Conservation (phyloP, 2,113 vertebrate genomes). For the Mystacornis crossleyi region DNA sequence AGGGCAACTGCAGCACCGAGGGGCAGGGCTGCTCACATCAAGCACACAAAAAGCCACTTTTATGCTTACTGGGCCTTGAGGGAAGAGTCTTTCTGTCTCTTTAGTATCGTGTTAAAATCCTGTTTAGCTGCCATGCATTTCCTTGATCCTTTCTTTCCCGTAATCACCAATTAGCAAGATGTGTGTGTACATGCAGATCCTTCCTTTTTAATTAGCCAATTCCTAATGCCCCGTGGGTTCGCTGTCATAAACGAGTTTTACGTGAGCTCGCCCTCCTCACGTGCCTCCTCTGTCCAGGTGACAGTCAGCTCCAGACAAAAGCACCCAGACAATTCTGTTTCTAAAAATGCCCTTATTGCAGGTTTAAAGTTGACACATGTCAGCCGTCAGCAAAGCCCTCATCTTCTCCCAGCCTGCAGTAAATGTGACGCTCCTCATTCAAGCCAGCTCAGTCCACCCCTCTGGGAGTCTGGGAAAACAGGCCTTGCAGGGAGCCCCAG, state of each 20-base stretch:
- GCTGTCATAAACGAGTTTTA: background rate
- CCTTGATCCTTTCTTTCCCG: background rate
- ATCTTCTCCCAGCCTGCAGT: background rate
- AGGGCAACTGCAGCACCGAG: background rate
- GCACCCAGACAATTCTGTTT: background rate
- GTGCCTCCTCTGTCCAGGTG: background rate
- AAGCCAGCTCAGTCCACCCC: background rate
- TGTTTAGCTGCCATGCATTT: background rate
- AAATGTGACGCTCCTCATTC: background rate
- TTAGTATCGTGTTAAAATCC: background rate
- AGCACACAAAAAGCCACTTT: background rate
- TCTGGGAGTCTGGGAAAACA: slow-evolving; percentile 17
- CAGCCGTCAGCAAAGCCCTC: background rate
- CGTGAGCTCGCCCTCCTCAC: background rate
- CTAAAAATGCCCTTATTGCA: slow-evolving; percentile 4
- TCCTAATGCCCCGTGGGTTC: background rate
- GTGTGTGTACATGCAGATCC: background rate
- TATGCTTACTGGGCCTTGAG: background rate
- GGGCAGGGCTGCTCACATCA: background rate
- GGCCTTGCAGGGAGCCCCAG: background rate
- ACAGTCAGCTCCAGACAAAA: background rate
- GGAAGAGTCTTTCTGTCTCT: background rate
- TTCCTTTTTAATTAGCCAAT: background rate
- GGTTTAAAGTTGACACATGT: slow-evolving; percentile 7
- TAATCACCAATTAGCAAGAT: background rate